phyloP scores from a whole-genome alignment of 1,140 invertebrate genomes.

The Hypothenemus hampei region DNA sequence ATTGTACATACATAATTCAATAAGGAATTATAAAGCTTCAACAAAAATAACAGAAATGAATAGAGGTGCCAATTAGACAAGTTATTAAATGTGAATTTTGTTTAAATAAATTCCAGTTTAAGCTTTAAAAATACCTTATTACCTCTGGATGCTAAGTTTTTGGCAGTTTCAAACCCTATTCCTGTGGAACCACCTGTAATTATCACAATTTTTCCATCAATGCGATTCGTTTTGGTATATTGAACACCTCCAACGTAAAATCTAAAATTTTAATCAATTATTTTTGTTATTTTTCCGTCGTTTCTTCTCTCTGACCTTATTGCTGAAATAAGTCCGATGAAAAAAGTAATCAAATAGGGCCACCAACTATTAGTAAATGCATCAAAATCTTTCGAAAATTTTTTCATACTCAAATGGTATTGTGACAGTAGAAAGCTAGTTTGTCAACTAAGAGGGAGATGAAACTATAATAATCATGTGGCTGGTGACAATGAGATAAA shows the following conservation, averaged over 20 bases:
- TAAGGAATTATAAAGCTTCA: too few species aligned
- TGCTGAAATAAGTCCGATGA: conserved; percentile 34
- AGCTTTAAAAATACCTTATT: too few species aligned
- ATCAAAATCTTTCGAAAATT: conserved; percentile 20
- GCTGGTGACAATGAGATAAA: too few species aligned
- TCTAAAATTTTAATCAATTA: conserved; percentile 39
- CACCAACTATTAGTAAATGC: conserved; percentile 31
- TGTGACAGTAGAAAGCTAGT: neutral
- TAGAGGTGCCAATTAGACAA: too few species aligned
- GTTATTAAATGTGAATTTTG: too few species aligned
- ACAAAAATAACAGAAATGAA: too few species aligned
- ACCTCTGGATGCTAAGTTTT: conserved; percentile 49
- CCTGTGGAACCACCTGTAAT: conserved; percentile 60
- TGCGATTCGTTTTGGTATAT: conserved; percentile 42
- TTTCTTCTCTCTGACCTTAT: conserved; percentile 38
- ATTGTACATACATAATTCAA: too few species aligned
- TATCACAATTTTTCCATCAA: conserved; percentile 53
- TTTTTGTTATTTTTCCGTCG: too few species aligned
- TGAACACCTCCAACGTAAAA: conserved; percentile 45
- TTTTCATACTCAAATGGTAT: conserved; percentile 12
- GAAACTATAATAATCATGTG: too few species aligned
- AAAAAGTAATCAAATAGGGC: conserved; percentile 33
- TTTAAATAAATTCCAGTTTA: too few species aligned
- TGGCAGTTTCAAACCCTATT: conserved; percentile 54
- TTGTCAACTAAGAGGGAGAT: neutral